A percentile compares a stretch with the other conserved stretches of the same genome.
phyloP scores from a whole-genome alignment of 2,797 vertebrate species.

The Myotis vivesi region DNA sequence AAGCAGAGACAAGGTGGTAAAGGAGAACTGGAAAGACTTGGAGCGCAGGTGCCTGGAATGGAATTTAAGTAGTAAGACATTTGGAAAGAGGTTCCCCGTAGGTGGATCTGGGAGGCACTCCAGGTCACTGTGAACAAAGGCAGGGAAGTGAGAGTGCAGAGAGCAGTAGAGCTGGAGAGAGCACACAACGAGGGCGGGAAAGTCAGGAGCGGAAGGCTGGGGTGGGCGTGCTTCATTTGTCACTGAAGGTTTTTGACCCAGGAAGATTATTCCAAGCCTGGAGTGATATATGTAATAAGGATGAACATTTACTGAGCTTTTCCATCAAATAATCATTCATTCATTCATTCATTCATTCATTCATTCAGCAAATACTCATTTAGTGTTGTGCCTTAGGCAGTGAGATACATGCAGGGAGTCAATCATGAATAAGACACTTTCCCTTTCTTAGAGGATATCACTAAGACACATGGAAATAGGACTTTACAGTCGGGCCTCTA shows the following conservation, averaged over 20 bases:
- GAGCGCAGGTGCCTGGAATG: neutral
- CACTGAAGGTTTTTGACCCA: neutral
- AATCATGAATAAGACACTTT: neutral
- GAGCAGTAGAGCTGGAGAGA: neutral
- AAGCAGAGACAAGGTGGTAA: neutral
- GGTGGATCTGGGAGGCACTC: neutral
- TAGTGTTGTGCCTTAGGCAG: neutral
- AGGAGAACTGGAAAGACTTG: neutral
- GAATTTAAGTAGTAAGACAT: neutral
- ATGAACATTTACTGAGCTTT: neutral
- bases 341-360: neutral
- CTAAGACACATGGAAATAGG: neutral
- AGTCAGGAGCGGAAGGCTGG: neutral
- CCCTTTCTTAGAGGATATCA: neutral
- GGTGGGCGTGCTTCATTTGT: rapidly evolving
- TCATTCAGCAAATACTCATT: neutral
- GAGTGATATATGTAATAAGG: neutral
- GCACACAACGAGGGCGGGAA: rapidly evolving
- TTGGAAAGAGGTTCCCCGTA: neutral
- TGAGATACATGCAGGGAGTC: neutral
- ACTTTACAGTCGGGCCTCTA: neutral
- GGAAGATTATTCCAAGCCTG: neutral
- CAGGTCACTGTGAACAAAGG: neutral
- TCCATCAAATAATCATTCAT: neutral
- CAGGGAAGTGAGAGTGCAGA: neutral